Evolutionary conservation across 2,888 invertebrate species (phyloP), one percentile per base, ranked within the genome.

Genomic region (Scaptomyza polygonia): DNA sequence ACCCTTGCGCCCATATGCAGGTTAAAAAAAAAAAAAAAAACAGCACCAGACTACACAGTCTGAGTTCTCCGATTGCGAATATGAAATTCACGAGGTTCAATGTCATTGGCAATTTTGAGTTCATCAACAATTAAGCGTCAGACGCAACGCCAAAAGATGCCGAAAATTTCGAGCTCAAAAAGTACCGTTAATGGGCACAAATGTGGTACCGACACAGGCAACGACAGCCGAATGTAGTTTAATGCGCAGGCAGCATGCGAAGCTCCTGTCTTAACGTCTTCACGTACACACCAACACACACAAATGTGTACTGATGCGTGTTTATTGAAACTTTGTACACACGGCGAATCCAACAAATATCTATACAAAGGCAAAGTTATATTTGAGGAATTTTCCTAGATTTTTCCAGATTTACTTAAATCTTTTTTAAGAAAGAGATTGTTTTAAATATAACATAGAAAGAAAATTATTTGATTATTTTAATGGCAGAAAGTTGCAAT

Each of bases 161-260:
- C 74, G 52, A 64, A 61, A 72, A 84, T 77, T 67, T 58, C 58
- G 40, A 18, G 25, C 27, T 25, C 57, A 71, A 77, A 82, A 71
- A 57, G 71, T 80, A n/a, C n/a, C 64, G 73, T 86, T 84, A 84
- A 84, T 84, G 81, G 79, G 59, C 80, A 77, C 62, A 77, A 83
- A 73, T 83, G 79, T 69, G 70, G 73, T 68, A 79, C 79, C 76
- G 72, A 63, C 72, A 63, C 58, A 59, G 85, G 49, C 61, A 68
- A 85, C 73, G 83, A 64, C 56, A 64, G 53, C 54, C 76, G 71
- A 73, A 81, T 80, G 73, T 73, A 81, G 73, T 78, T 73, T 67
- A 81, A 76, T 71, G 68, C 55, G 53, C 40, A 14, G 56, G 29
- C 66, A 64, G 63, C 64, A 56, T 47, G 40, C 44, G 58, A 54